These are phyloP conservation scores for Acanthochromis polyacanthus DNA, from an alignment of 2,113 vertebrate genomes.

Conservation along the genomic window DNA sequence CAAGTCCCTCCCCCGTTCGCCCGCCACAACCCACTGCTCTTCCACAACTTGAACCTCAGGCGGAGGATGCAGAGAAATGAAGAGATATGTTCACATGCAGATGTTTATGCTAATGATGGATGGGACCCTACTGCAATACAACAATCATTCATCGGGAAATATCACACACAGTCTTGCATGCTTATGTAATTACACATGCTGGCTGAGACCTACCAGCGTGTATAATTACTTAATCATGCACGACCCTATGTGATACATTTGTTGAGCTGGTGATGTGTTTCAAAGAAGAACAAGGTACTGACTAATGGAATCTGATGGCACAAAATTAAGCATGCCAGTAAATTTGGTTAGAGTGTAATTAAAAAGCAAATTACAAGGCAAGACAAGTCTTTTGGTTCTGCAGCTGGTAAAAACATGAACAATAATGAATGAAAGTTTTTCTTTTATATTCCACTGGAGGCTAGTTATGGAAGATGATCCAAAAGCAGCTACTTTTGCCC, in stretches of 20 bases:
- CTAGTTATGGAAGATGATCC: not conserved
- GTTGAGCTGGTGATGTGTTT: constrained; percentile 65
- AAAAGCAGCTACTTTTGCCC: not conserved
- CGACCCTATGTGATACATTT: constrained; percentile 58
- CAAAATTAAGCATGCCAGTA: constrained; percentile 40
- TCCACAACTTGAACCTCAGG: constrained; percentile 66
- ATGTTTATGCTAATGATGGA: constrained; percentile 74
- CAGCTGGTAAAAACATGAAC: constrained; percentile 12
- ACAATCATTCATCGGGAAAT: constrained; percentile 69
- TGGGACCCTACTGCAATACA: constrained; percentile 46
- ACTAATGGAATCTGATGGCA: constrained; percentile 53
- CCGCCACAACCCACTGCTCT: constrained; percentile 35
- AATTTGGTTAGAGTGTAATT: constrained; percentile 24
- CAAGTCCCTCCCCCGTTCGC: constrained; percentile 48
- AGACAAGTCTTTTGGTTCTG: not conserved
- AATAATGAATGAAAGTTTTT: not conserved
- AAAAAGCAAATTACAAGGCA: not conserved
- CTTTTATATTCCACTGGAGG: not conserved
- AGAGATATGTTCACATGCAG: constrained; percentile 66
- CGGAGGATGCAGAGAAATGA: constrained; percentile 54
- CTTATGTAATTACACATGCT: constrained; percentile 75
- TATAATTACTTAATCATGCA: constrained; percentile 79
- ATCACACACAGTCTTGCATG: constrained; percentile 58
- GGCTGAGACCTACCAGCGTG: constrained; percentile 66
- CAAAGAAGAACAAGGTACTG: constrained; percentile 47